These are phyloP conservation scores for Leucophenga varia DNA, from an alignment of 1,140 invertebrate species.

Conservation along the genomic window DNA sequence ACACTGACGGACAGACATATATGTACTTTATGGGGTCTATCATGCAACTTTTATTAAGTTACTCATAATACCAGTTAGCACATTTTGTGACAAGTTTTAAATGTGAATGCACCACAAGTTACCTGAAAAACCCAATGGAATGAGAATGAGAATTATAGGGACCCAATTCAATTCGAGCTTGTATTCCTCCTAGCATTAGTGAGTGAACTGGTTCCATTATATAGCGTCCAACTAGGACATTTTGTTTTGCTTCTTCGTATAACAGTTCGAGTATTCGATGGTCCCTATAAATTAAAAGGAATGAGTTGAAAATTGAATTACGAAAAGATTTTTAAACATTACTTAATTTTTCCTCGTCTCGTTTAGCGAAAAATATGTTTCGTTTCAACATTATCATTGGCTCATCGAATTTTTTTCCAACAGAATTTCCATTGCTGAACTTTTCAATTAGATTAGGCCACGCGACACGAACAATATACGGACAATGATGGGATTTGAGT, in stretches of 20 bases:
- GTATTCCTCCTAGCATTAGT: slow-evolving; percentile 83
- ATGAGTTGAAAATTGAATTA: too few relatives aligned
- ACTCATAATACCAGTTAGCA: too few relatives aligned
- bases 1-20: too few relatives aligned
- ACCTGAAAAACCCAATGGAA: slow-evolving; percentile 83
- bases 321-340: slow-evolving; percentile 52
- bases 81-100: too few relatives aligned
- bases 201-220: slow-evolving; percentile 84
- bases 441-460: slow-evolving; percentile 79
- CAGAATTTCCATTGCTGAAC: slow-evolving; percentile 73
- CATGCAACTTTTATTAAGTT: too few relatives aligned
- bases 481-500: slow-evolving; percentile 82
- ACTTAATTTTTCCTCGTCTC: slow-evolving; percentile 86
- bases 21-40: too few relatives aligned
- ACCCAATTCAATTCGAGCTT: slow-evolving; percentile 84
- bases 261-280: slow-evolving; percentile 81
- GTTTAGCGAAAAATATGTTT: slow-evolving; percentile 83
- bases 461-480: slow-evolving; percentile 75
- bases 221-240: slow-evolving; percentile 84
- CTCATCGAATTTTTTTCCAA: slow-evolving; percentile 71
- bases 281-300: slow-evolving; percentile 67
- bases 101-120: too few relatives aligned
- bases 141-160: slow-evolving; percentile 84
- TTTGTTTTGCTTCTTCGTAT: slow-evolving; percentile 87
- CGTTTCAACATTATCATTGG: slow-evolving; percentile 81